Evolutionary conservation across 2,888 invertebrate species (phyloP).

Genomic region (Phortica magna): DNA sequence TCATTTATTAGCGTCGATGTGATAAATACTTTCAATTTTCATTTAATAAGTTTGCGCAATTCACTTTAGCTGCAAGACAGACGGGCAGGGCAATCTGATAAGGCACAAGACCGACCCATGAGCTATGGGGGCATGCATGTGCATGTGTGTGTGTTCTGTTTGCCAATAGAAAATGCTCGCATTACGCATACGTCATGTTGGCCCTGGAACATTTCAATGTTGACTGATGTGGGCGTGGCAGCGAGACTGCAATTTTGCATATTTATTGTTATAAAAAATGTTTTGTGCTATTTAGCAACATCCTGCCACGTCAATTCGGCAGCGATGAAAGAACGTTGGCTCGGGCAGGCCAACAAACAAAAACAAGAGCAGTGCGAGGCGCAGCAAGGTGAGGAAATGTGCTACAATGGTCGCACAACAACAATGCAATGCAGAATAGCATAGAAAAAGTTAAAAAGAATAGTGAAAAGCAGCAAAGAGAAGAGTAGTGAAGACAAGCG

Average conservation of each 20-base stretch:
- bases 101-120: too few relatives aligned
- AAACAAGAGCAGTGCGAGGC: neutral
- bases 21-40: slow-evolving; percentile 72
- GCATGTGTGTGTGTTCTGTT: too few relatives aligned
- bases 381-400: neutral
- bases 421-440: slow-evolving; percentile 13
- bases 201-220: neutral
- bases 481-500: neutral
- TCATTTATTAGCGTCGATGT: slow-evolving; percentile 67
- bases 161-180: too few relatives aligned
- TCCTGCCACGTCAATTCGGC: slow-evolving; percentile 31
- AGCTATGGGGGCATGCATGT: too few relatives aligned
- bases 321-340: neutral
- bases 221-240: too few relatives aligned
- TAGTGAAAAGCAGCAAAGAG: too few relatives aligned
- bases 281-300: slow-evolving; percentile 50
- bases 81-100: slow-evolving; percentile 13
- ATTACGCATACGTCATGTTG: neutral
- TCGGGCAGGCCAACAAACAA: too few relatives aligned
- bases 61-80: slow-evolving; percentile 35
- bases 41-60: slow-evolving; percentile 60
- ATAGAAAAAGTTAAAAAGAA: neutral
- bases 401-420: slow-evolving; percentile 14
- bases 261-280: slow-evolving; percentile 48
- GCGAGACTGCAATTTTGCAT: neutral